Evolutionary conservation across 2,888 invertebrate species (phyloP), one percentile per base, ranked within the genome.

Genomic region (Galerucella nymphaeae): DNA sequence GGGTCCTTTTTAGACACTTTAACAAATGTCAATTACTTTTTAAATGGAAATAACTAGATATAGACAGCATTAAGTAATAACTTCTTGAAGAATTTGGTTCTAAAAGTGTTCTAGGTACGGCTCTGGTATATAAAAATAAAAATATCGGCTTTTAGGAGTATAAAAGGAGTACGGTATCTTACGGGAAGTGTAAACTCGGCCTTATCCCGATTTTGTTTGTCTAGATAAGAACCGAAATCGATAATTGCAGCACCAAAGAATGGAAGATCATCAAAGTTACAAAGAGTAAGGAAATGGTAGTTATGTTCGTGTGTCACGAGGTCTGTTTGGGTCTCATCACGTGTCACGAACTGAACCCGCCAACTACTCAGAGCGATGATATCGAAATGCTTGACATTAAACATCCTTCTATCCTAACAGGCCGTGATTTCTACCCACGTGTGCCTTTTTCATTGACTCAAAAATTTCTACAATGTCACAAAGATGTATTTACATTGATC

Each of bases 341-440:
- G 84, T 84, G 84, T 85, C 85, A 85, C 84, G 84, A 85, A 80
- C 75, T 83, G 81, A 83, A 84, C 83, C 81, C 83, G 80, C 80
- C 79, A 80, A 78, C 81, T 80, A 74, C 72, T 73, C 48, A 53
- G 41, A 76, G 75, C 77, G 68, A 73, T 81, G 82, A 82, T 84
- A 84, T 84, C 83, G 80, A 78, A 79, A 80, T 81, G 80, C 83
- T 82, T 84, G 85, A 84, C 84, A 84, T 83, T 83, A 81, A 83
- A 84, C 84, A 84, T 83, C 80, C 80, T 79, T 80, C 79, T 78
- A 63, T 55, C 66, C 72, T 59, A 80, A 75, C 79, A 80, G 80
- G 75, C 80, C 84, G 81, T 84, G 84, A 84, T 83, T 82, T 80
- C 83, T 80, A 79, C 84, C 83, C 83, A 84, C 85, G 80, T 81